Conservation (phyloP, 2,797 vertebrate genomes). For the Lepus oiostolus region DNA sequence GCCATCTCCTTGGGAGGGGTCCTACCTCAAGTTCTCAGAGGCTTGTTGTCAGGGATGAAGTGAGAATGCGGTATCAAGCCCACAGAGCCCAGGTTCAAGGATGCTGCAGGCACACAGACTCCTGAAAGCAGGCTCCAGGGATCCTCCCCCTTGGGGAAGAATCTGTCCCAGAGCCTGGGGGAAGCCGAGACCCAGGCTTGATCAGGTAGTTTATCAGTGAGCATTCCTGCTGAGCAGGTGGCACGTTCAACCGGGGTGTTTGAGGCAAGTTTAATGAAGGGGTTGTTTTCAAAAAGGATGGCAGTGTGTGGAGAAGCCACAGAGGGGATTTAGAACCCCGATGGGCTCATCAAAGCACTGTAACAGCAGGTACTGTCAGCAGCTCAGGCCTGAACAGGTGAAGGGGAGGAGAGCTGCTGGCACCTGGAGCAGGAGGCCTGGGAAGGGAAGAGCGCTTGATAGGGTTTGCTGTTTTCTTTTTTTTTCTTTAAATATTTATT, state of each 20-base stretch:
- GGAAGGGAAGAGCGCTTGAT: neutral
- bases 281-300: slow-evolving; percentile 35
- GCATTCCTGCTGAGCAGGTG: neutral
- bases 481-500: too few relatives aligned
- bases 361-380: neutral
- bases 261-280: slow-evolving; percentile 18
- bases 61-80: neutral
- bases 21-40: neutral
- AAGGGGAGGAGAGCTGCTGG: neutral
- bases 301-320: neutral
- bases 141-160: neutral
- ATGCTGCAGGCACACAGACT: neutral
- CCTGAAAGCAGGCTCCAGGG: neutral
- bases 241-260: neutral
- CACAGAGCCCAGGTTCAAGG: neutral
- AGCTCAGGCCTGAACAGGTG: neutral
- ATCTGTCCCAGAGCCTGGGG: neutral
- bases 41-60: neutral
- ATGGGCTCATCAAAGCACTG: neutral
- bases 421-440: neutral
- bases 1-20: neutral
- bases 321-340: neutral
- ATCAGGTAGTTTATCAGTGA: neutral
- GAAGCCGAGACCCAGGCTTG: neutral
- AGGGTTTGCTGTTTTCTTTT: too few relatives aligned